Base-by-base conservation (phyloP, 2,797 vertebrate species). In the Pogonophryne albipinna region DNA sequence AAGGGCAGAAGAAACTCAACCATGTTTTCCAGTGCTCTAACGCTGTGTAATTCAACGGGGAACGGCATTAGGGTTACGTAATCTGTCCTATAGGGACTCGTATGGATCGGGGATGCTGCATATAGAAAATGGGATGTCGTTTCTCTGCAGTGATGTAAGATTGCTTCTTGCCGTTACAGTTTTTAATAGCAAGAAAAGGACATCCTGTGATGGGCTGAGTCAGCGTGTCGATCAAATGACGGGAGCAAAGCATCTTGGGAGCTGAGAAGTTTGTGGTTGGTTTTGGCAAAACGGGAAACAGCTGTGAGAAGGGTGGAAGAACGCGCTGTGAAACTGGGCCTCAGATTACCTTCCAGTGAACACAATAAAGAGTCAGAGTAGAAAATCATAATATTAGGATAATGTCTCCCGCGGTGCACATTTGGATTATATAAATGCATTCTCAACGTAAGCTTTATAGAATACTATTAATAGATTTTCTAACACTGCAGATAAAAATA, bases 141-240 rank as follows among this genome's bases (percentile, higher is more conserved):
- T 41, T 23, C 5, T 55, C 44, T 58, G 75, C 60, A 52, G 47
- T 10, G 91, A 89, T 78, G 86, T 74, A 85, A 91, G 57, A 77
- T 65, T 56, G 34, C 75, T 71, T 42, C 51, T 80, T 2, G 12
- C 49, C 51, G 42, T 72, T 68, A 38, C 57, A 10, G n/a, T 55
- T 67, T 19, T 62, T 53, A 67, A 83, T 50, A 15, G 44, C 56
- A 58, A 58, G 20, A 71, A 59, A 67, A 27, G 3, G 20, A 42
- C 42, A 12, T 82, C 91, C 59, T 49, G 58, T 92, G 91, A 92
- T 49, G 70, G 41, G 66, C 83, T 93, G 88, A 92, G 78, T 92
- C 91, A 92, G 75, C 71, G 16, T 12, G 19, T 23, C 6, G 82
- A 74, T 93, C 92, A 89, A 44, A 51, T 90, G 92, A 91, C 56